Evolutionary conservation across 1,140 invertebrate genomes (phyloP).

Genomic region (Apocrypta bakeri): DNA sequence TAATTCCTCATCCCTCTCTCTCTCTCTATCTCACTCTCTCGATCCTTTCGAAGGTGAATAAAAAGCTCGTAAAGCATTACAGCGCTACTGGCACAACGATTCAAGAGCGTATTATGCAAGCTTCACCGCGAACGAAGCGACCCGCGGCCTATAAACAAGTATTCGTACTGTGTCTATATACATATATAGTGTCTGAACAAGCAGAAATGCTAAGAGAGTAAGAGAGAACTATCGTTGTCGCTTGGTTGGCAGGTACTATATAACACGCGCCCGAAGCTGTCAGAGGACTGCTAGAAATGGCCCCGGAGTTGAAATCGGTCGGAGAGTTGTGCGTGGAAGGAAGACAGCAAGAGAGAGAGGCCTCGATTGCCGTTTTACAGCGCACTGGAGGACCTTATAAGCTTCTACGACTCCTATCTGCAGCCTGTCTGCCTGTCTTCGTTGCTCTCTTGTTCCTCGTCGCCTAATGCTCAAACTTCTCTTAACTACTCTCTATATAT

Average conservation of each 20-base stretch:
- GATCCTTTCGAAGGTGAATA: not conserved
- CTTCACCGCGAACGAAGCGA: not conserved
- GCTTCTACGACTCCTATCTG: not conserved
- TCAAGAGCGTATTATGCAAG: not conserved
- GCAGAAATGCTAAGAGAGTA: too few species aligned
- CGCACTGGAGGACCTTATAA: not conserved
- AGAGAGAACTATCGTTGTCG: not conserved
- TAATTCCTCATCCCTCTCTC: too few species aligned
- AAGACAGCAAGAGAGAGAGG: not conserved
- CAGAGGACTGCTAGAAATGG: not conserved
- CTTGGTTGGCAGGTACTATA: not conserved
- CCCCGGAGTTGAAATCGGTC: constrained; percentile 9
- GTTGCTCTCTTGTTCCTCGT: not conserved
- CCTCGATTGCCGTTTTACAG: constrained; percentile 22
- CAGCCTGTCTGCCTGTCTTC: not conserved
- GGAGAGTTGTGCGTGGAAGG: too few species aligned
- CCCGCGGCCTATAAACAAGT: constrained; percentile 15
- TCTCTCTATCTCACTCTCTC: too few species aligned
- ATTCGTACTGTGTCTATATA: not conserved
- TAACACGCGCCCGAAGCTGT: constrained; percentile 6
- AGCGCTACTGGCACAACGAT: not conserved
- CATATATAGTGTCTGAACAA: not conserved
- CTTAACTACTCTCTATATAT: not conserved
- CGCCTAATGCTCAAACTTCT: constrained; percentile 5
- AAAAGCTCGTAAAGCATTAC: constrained; percentile 28